These are phyloP conservation scores for Spizaetus ornatus DNA, from an alignment of 2,113 vertebrate species.

Conservation along the genomic window DNA sequence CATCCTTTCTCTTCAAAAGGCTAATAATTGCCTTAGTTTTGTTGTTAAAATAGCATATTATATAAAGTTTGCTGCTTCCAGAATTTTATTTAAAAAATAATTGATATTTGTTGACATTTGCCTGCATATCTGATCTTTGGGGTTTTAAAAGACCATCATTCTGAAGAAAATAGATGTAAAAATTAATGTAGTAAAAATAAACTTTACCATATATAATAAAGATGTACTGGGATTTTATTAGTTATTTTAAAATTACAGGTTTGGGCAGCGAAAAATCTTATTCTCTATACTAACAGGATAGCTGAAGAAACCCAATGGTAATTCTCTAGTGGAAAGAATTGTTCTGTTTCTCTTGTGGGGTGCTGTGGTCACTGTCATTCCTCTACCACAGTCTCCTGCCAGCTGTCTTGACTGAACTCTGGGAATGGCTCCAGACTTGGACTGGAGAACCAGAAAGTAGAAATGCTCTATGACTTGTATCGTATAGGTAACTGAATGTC, in stretches of 20 bases:
- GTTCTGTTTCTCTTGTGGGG: neutral
- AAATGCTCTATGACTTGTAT: neutral
- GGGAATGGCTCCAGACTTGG: neutral
- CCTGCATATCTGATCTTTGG: neutral
- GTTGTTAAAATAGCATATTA: neutral
- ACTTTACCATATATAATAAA: neutral
- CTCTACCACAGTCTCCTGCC: neutral
- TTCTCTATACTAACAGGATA: neutral
- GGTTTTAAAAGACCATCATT: neutral
- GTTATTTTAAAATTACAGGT: neutral
- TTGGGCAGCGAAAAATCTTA: neutral
- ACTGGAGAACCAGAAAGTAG: neutral
- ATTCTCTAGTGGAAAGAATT: neutral
- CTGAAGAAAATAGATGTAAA: neutral
- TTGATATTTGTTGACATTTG: neutral
- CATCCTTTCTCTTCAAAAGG: neutral
- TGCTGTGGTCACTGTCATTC: neutral
- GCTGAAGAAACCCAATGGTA: neutral
- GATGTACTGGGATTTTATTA: neutral
- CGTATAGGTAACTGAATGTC: neutral
- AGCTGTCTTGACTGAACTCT: neutral
- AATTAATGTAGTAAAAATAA: neutral
- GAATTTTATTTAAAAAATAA: neutral
- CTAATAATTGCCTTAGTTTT: neutral
- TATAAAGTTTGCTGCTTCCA: neutral